Percentiles rank a stretch among this genome's conserved stretches.
Conservation (phyloP, 2,888 invertebrate species). For the Rhingia campestris region DNA sequence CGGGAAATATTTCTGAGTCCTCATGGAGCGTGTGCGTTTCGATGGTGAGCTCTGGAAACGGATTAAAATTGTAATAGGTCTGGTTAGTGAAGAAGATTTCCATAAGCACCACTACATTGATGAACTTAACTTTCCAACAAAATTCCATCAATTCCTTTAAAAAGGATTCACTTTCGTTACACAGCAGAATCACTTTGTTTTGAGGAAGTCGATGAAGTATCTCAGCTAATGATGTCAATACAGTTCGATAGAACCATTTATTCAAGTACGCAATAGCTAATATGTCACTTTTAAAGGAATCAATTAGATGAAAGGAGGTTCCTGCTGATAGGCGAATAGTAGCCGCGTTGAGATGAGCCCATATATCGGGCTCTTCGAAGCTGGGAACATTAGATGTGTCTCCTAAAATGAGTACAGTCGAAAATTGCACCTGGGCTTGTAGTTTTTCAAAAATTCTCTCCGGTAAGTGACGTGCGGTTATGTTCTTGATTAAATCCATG, state of each 20-base stretch:
- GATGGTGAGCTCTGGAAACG: constrained; percentile 12
- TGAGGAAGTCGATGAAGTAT: background rate
- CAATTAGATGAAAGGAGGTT: background rate
- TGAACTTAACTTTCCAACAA: constrained; percentile 8
- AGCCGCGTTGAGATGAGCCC: background rate
- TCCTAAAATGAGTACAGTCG: too few relatives aligned
- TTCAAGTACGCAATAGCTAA: background rate
- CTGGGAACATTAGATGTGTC: too few relatives aligned
- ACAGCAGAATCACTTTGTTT: constrained; percentile 4
- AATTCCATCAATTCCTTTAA: background rate
- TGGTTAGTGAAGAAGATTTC: background rate
- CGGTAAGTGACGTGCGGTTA: too few relatives aligned
- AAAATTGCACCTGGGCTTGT: too few relatives aligned
- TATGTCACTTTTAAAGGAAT: background rate
- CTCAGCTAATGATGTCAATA: background rate
- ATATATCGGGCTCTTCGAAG: background rate
- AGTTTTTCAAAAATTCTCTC: too few relatives aligned
- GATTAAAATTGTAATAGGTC: background rate
- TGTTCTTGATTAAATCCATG: too few relatives aligned
- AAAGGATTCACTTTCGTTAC: background rate
- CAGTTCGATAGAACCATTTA: background rate
- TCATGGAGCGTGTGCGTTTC: background rate
- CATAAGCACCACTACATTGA: constrained; percentile 6
- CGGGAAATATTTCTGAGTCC: constrained; percentile 1
- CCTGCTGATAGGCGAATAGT: background rate